Evolutionary conservation across 2,888 invertebrate species (phyloP).

Genomic region (Physocephala rufipes): DNA sequence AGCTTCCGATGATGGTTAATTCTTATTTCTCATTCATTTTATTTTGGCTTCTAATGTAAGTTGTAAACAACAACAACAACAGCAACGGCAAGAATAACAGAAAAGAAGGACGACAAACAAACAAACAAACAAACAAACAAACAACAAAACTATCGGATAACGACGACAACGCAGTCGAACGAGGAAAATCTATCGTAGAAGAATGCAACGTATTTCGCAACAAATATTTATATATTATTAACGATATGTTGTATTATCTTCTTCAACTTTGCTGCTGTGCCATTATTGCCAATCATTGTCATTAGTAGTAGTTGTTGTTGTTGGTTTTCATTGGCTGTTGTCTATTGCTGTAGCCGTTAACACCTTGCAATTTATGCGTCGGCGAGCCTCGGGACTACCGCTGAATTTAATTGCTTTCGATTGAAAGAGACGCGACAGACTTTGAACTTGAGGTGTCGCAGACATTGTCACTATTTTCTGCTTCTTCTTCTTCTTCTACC

Average conservation of each 20-base stretch:
- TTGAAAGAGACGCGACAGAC: slow-evolving; percentile 26
- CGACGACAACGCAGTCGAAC: too few relatives aligned
- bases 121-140: neutral
- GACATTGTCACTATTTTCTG: neutral
- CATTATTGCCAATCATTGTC: too few relatives aligned
- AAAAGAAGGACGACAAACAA: too few relatives aligned
- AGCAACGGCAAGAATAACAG: neutral
- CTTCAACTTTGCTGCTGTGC: too few relatives aligned
- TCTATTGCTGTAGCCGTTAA: neutral
- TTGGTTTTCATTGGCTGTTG: neutral
- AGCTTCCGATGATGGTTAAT: neutral
- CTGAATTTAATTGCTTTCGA: slow-evolving; percentile 22
- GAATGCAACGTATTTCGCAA: too few relatives aligned
- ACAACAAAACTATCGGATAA: slow-evolving; percentile 11
- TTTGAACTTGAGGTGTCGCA: slow-evolving; percentile 18
- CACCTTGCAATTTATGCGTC: slow-evolving; percentile 31
- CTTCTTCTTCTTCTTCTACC: neutral
- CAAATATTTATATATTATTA: too few relatives aligned
- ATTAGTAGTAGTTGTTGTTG: too few relatives aligned
- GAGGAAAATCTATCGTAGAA: too few relatives aligned
- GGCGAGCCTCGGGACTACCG: slow-evolving; percentile 12
- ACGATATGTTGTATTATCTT: neutral
- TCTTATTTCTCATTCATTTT: neutral
- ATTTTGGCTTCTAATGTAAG: neutral
- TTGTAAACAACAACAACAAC: neutral